A percentile compares a stretch with the other conserved stretches of the same genome.
These are phyloP conservation scores for Neolamprologus caudopunctatus DNA, from an alignment of 2,113 vertebrate species.

Conservation along the genomic window DNA sequence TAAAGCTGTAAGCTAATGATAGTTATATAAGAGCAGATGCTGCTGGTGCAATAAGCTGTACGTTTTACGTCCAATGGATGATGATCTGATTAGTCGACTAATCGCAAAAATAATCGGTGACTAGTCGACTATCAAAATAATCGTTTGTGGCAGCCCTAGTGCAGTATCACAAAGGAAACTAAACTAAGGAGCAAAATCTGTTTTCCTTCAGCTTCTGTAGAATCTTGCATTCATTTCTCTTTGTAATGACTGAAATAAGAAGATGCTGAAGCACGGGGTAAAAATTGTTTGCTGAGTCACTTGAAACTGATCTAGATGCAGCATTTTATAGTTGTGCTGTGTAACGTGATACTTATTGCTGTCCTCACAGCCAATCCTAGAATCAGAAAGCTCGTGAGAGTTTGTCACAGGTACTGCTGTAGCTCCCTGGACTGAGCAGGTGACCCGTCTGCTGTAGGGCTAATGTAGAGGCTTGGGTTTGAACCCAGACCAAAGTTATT, in stretches of 20 bases:
- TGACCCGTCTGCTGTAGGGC: neutral
- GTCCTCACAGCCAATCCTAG: neutral
- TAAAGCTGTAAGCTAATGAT: too few relatives aligned
- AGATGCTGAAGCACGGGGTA: neutral
- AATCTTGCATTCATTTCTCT: neutral
- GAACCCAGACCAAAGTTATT: neutral
- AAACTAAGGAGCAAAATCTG: neutral
- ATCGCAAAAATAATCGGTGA: too few relatives aligned
- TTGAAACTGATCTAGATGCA: neutral
- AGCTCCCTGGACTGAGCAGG: neutral
- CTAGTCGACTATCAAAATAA: too few relatives aligned
- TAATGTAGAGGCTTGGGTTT: neutral
- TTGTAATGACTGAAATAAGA: neutral
- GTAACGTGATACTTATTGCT: neutral
- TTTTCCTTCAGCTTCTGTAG: neutral
- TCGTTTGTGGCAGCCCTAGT: accelerated
- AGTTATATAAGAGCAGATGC: too few relatives aligned
- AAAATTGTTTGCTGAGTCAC: neutral
- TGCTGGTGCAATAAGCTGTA: too few relatives aligned
- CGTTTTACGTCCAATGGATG: accelerated
- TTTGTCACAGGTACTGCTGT: accelerated
- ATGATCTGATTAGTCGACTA: too few relatives aligned
- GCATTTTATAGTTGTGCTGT: neutral
- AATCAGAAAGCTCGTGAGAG: neutral
- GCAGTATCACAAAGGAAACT: neutral